Evolutionary conservation across 2,113 vertebrate species (phyloP), one percentile per base, ranked within the genome.

Genomic region (Oreotrochilus melanogaster): DNA sequence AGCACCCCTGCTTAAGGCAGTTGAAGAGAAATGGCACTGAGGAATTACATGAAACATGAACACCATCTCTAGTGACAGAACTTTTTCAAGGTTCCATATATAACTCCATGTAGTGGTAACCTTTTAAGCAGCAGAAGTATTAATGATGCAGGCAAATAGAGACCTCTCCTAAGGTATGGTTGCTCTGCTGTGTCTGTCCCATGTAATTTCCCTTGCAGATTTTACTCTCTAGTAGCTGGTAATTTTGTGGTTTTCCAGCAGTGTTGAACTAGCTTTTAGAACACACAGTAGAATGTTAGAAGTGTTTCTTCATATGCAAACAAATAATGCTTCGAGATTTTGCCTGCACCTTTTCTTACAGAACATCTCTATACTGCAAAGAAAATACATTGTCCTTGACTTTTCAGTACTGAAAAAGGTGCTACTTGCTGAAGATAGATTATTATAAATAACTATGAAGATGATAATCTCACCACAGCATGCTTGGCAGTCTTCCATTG

Each of bases 381-480:
- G 72, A 58, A 95, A 89, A 66, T 84, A 35, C 33, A 88, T 62
- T 89, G 88, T 93, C 86, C 60, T 89, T 92, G 95, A 98, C 92
- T 88, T 95, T 86, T 96, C 96, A 95, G 76, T 95, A 93, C 92
- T 28, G 37, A 87, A 89, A 95, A 95, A 94, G 86, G 92, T 92
- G 81, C 75, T 94, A 86, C 95, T 96, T 93, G 72, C 60, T 56
- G 75, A 96, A 94, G 86, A 93, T 96, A 94, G 89, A 70, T 81
- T 93, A 95, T 93, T 92, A 97, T 95, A 96, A 94, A 96, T 93
- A 84, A 91, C 95, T 92, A 94, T 93, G 92, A 94, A 95, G 92
- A 97, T 96, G 95, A 87, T 97, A 97, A 96, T 96, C 94, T 96
- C 95, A 37, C 75, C 93, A 96, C 93, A 96, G 95, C 48, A 84